Conservation (phyloP, 2,113 vertebrate species). For the Eulemur macaco region DNA sequence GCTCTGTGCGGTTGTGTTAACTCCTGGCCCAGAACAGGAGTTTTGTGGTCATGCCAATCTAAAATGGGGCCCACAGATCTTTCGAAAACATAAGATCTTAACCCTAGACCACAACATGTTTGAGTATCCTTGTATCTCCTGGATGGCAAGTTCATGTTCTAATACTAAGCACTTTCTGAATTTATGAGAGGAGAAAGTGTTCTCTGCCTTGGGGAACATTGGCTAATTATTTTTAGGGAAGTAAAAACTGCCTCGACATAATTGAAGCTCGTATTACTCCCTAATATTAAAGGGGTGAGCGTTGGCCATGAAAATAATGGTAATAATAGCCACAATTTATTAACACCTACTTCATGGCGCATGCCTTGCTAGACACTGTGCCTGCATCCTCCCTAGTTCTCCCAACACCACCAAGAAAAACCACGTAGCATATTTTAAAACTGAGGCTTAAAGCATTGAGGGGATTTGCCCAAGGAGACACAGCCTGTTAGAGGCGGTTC, state of each 20-base stretch:
- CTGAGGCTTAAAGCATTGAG: background rate
- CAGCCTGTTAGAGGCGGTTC: background rate
- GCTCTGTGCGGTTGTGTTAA: background rate
- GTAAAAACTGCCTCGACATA: background rate
- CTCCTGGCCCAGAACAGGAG: background rate
- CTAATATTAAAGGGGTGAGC: background rate
- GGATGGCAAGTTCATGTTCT: background rate
- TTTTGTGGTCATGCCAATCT: background rate
- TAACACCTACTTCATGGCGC: background rate
- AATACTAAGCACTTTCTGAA: background rate
- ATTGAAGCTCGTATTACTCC: background rate
- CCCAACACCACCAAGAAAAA: background rate
- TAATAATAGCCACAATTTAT: background rate
- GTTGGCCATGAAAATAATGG: background rate
- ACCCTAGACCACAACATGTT: background rate
- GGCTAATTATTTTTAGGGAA: conserved; percentile 29
- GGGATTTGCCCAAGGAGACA: background rate
- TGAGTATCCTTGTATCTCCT: background rate
- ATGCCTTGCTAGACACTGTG: fast-evolving
- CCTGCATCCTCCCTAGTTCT: background rate
- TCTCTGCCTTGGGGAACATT: background rate
- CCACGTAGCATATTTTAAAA: background rate
- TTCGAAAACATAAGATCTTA: background rate
- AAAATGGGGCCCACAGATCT: background rate
- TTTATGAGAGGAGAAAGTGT: background rate